phyloP scores from a whole-genome alignment of 2,113 vertebrate genomes.

The Tachysurus vachellii region DNA sequence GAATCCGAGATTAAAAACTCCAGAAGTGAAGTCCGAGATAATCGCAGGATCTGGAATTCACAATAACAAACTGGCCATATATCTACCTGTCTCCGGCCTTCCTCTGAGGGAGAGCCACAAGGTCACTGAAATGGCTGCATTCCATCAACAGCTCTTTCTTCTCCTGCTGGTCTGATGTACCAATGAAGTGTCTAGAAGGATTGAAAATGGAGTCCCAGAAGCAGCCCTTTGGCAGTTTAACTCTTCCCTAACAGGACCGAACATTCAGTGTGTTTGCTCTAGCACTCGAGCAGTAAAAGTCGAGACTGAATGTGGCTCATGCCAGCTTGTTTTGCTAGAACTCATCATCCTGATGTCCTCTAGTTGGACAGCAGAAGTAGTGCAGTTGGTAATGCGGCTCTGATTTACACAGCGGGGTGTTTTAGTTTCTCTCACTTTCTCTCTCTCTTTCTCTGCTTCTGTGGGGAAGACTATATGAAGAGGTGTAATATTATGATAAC shows the following conservation, averaged over 20 bases:
- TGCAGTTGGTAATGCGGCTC: constrained; percentile 54
- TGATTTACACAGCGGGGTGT: constrained; percentile 75
- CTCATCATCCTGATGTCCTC: constrained; percentile 38
- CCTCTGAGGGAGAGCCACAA: constrained; percentile 85
- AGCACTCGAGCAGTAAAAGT: constrained; percentile 24
- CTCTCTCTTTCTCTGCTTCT: constrained; percentile 40
- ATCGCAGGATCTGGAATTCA: constrained; percentile 97
- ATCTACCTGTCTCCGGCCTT: constrained; percentile 97
- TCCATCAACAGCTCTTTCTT: constrained; percentile 76
- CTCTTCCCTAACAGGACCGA: constrained; percentile 13
- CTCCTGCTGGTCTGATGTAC: constrained; percentile 57
- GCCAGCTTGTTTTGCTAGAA: constrained; percentile 58
- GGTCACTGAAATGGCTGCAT: constrained; percentile 89
- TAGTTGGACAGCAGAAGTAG: constrained; percentile 45
- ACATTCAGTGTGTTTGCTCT: constrained; percentile 43
- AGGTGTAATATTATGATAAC: constrained; percentile 70
- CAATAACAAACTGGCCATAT: constrained; percentile 98
- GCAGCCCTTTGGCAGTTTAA: constrained; percentile 51
- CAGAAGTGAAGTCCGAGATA: constrained; percentile 95
- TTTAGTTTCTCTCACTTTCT: constrained; percentile 48
- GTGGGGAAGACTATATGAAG: constrained; percentile 59
- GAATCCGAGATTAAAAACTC: constrained; percentile 96
- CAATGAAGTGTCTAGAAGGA: constrained; percentile 68
- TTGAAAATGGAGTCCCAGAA: constrained; percentile 67
- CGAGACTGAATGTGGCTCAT: constrained; percentile 6